A percentile compares a stretch with the other conserved stretches of the same genome.
Evolutionary conservation across 2,888 invertebrate species (phyloP).

Genomic region (Ormia ochracea): DNA sequence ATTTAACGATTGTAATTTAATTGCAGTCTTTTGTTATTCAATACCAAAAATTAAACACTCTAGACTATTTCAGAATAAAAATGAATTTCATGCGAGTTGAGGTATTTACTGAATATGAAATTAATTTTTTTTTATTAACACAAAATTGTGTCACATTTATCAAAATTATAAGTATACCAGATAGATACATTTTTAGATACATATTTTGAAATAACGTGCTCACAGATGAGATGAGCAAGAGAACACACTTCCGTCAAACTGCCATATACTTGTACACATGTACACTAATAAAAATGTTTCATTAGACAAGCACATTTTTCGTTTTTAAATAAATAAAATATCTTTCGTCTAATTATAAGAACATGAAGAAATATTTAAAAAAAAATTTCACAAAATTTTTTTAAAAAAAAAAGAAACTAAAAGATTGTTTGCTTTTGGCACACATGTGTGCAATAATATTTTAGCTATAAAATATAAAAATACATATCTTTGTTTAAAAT

Average conservation of each 20-base stretch:
- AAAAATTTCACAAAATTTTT: not conserved
- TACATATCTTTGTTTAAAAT: not conserved
- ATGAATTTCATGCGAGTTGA: too few species aligned
- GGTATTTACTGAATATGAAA: too few species aligned
- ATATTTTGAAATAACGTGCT: not conserved
- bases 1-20: too few species aligned
- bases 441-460: slow-evolving; percentile 16
- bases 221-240: not conserved
- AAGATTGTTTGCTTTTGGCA: slow-evolving; percentile 27
- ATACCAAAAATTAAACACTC: too few species aligned
- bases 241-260: not conserved
- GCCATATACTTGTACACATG: not conserved
- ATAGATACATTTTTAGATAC: too few species aligned
- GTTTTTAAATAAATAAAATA: not conserved
- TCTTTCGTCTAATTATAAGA: not conserved
- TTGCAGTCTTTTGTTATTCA: too few species aligned
- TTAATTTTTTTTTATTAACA: not conserved
- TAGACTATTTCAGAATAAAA: too few species aligned
- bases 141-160: not conserved
- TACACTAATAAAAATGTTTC: not conserved
- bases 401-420: not conserved
- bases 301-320: not conserved
- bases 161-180: not conserved
- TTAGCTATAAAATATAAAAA: slow-evolving; percentile 1
- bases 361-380: not conserved